A percentile compares a stretch with the other conserved stretches of the same genome.
Evolutionary conservation across 2,797 vertebrate genomes (phyloP).

Genomic region (Hippopotamyrus pictus): DNA sequence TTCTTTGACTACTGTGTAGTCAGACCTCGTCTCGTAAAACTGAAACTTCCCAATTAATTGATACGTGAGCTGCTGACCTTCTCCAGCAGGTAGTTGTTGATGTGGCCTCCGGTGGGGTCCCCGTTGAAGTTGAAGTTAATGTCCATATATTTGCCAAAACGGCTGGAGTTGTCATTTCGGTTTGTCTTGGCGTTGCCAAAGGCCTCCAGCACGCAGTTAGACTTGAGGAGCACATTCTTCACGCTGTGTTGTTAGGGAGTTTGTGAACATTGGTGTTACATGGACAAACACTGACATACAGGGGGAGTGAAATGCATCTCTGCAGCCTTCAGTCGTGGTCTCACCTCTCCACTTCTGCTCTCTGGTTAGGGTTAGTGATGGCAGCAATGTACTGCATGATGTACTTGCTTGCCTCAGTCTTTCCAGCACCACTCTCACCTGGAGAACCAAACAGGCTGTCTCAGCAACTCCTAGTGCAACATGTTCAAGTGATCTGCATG

Average conservation of each 20-base stretch:
- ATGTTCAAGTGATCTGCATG: neutral
- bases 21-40: neutral
- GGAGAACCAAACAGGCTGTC: neutral
- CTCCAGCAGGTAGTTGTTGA: constrained; percentile 91
- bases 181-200: constrained; percentile 90
- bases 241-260: constrained; percentile 54
- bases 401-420: constrained; percentile 90
- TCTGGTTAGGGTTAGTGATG: constrained; percentile 82
- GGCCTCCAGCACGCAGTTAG: constrained; percentile 86
- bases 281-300: neutral
- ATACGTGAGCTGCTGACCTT: constrained; percentile 63
- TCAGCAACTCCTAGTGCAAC: neutral
- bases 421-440: constrained; percentile 90
- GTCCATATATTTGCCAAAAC: constrained; percentile 95
- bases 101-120: constrained; percentile 82
- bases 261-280: neutral
- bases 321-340: constrained; percentile 15
- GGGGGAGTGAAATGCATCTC: neutral
- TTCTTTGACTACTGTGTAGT: neutral
- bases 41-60: neutral
- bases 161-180: constrained; percentile 90
- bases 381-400: constrained; percentile 94
- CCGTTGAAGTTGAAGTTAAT: constrained; percentile 96
- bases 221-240: constrained; percentile 83
- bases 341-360: constrained; percentile 84